Evolutionary conservation across 2,888 invertebrate species (phyloP), one percentile per base, ranked within the genome.

Genomic region (Gryllus longicercus): DNA sequence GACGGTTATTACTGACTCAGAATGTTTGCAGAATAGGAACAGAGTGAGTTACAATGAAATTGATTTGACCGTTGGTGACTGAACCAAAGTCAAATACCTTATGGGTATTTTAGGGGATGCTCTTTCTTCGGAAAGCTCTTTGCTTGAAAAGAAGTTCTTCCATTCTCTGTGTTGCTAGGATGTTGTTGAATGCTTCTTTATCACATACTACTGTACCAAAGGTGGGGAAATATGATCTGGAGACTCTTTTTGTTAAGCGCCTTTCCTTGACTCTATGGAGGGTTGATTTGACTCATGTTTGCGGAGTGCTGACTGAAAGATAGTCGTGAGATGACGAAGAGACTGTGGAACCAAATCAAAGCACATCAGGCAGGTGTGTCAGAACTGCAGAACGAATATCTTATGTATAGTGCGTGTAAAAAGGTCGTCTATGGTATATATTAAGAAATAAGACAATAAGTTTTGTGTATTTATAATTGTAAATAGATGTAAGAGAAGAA

Each of bases 401-500:
- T 38, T 38, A 38, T 63, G 63, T 63, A 63, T n/a, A 63, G 63
- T 63, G 63, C n/a, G 63, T 63, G 63, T 63, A 63, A 18, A 63
- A 3, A 63, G 63, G 63, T 18, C n/a, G n/a, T 63, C 14, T n/a
- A 63, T 63, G 63, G 63, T 63, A 63, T 63, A 38, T 63, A 63
- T 63, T 63, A 63, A 63, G n/a, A 63, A 63, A 63, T 63, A n/a
- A 18, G 63, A 63, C 63, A 63, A 18, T 63, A 63, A 63, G n/a
- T 38, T 38, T 38, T 63, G 63, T 63, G 63, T 63, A 63, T 63
- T 63, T 63, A 63, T 63, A 63, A 14, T 18, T 63, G 63, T 63
- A 63, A 63, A 63, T 63, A 63, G 63, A 18, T 63, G 63, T 63
- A 63, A 63, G 63, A 63, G n/a, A n/a, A 63, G n/a, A 63, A 63